phyloP scores from a whole-genome alignment of 2,113 vertebrate species.

The Cottus gobio region DNA sequence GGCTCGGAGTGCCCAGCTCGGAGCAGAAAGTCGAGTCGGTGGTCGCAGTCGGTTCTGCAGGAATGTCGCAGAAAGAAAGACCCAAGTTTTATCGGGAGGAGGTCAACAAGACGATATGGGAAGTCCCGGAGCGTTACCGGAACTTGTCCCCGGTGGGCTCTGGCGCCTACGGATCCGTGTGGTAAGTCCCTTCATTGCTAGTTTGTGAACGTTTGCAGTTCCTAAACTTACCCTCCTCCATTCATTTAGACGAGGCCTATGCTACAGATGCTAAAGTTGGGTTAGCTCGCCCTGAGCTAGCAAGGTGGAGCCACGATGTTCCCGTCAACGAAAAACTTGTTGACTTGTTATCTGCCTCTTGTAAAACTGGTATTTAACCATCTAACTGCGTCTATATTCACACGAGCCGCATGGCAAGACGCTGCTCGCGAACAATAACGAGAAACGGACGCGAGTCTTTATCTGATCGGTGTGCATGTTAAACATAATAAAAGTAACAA shows the following conservation, averaged over 20 bases:
- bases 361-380: background rate
- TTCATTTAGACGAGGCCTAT: conserved; percentile 81
- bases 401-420: background rate
- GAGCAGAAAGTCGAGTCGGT: conserved; percentile 72
- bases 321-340: background rate
- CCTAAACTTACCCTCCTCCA: conserved; percentile 62
- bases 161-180: conserved; percentile 96
- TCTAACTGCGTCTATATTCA: background rate
- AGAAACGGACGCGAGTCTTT: background rate
- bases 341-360: background rate
- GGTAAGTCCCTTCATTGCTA: conserved; percentile 81
- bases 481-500: background rate
- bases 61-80: conserved; percentile 91
- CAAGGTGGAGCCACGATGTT: conserved; percentile 55
- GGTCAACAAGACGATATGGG: conserved; percentile 98
- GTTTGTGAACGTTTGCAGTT: conserved; percentile 10
- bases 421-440: background rate
- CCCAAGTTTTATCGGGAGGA: conserved; percentile 94
- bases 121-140: conserved; percentile 94
- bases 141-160: conserved; percentile 94
- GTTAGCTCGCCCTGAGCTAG: conserved; percentile 57
- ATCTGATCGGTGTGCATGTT: background rate
- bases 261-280: conserved; percentile 69
- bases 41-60: conserved; percentile 77
- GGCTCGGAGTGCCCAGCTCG: conserved; percentile 30